A percentile compares a stretch with the other conserved stretches of the same genome.
phyloP scores from a whole-genome alignment of 2,797 vertebrate species.

The Morus bassanus region DNA sequence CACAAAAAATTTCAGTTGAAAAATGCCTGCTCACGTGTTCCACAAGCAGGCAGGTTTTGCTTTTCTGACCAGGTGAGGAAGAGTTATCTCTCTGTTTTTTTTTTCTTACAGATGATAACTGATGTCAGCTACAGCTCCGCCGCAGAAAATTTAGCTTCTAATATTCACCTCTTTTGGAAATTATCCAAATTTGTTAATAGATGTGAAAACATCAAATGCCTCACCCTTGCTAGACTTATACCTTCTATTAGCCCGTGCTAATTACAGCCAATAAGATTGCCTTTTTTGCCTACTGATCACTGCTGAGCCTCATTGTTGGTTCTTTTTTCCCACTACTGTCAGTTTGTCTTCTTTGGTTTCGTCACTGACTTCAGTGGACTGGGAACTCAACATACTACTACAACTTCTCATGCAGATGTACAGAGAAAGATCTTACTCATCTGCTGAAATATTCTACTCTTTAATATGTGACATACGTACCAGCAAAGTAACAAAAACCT shows the following conservation, averaged over 20 bases:
- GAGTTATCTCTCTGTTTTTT: too few species aligned
- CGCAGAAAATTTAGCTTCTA: neutral
- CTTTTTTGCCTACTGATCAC: neutral
- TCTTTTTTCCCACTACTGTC: neutral
- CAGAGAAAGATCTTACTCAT: neutral
- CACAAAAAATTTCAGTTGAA: neutral
- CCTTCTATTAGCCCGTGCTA: neutral
- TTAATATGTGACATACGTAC: neutral
- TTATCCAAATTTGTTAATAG: neutral
- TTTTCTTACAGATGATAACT: neutral
- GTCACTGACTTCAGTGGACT: neutral
- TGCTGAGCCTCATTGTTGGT: neutral
- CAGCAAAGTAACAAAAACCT: neutral
- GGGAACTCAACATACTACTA: neutral
- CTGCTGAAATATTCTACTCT: neutral
- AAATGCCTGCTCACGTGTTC: neutral
- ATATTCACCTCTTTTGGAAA: neutral
- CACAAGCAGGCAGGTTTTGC: neutral
- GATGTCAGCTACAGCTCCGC: neutral
- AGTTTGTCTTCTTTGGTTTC: neutral
- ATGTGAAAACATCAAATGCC: neutral
- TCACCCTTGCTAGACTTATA: neutral
- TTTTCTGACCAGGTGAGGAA: neutral
- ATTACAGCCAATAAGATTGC: neutral
- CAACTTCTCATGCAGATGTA: neutral